These are phyloP conservation scores for Anneissia japonica DNA, from an alignment of 35 echinoderm and acorn worm genomes.

Conservation along the genomic window DNA sequence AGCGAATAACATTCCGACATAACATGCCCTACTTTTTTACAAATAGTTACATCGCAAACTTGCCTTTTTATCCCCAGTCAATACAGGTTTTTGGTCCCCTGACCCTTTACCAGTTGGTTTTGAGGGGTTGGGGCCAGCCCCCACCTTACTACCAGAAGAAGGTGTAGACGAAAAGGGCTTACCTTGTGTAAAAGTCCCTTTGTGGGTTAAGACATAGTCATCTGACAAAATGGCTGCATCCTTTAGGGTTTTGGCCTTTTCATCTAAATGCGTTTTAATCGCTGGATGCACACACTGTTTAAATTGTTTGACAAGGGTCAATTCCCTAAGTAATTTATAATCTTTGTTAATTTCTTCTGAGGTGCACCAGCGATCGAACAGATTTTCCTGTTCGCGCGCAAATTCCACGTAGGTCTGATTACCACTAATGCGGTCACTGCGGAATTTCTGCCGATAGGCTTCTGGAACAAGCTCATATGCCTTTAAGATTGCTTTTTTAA, in stretches of 20 bases:
- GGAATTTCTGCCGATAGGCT: constrained; percentile 2
- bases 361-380: constrained; percentile 20
- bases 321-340: not conserved
- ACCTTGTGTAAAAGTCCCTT: not conserved
- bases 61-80: no score
- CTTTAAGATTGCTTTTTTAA: not conserved
- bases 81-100: no score
- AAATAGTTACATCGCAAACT: no score
- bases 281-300: not conserved
- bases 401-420: constrained; percentile 4
- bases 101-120: no score
- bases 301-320: not conserved
- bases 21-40: no score
- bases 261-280: not conserved
- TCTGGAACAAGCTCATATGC: constrained; percentile 8
- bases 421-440: not conserved
- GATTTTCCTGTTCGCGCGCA: constrained; percentile 8
- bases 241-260: not conserved
- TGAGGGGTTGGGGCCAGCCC: no score
- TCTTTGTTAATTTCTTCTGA: not conserved
- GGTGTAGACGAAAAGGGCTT: not conserved
- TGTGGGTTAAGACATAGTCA: not conserved
- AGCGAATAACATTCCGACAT: no score
- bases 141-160: not conserved
- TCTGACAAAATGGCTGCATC: not conserved